Conservation (phyloP, 1,140 invertebrate genomes). For the Drosophila simulans region DNA sequence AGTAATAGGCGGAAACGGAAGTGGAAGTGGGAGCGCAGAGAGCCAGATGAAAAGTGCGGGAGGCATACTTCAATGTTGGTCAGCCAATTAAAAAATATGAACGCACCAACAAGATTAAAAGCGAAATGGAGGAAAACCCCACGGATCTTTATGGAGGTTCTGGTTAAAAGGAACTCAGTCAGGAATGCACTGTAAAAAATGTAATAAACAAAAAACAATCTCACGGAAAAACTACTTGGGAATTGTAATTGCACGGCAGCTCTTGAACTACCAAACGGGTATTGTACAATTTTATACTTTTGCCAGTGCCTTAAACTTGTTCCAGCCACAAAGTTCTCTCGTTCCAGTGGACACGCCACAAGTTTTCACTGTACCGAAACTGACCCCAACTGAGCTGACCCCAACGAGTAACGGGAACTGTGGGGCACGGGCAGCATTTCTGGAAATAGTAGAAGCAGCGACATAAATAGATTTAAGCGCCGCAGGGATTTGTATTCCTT, state of each 20-base stretch:
- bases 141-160: conserved; percentile 13
- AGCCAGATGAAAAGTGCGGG: conserved; percentile 29
- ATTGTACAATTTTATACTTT: neutral
- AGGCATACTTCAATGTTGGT: conserved; percentile 40
- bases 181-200: neutral
- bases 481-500: conserved; percentile 63
- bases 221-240: neutral
- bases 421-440: neutral
- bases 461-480: conserved; percentile 68
- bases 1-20: conserved; percentile 40
- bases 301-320: conserved; percentile 10
- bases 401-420: conserved; percentile 10
- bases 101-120: conserved; percentile 52
- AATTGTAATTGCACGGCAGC: neutral
- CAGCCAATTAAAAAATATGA: conserved; percentile 69
- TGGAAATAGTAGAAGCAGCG: conserved; percentile 39
- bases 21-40: conserved; percentile 8
- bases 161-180: neutral
- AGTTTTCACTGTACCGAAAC: conserved; percentile 28
- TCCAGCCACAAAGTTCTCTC: conserved; percentile 25
- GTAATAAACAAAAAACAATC: neutral
- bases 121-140: conserved; percentile 11
- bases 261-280: neutral
- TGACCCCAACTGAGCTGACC: conserved; percentile 32
- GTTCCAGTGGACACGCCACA: conserved; percentile 23